Percentiles rank a stretch among this genome's conserved stretches.
Evolutionary conservation across 2,888 invertebrate species (phyloP).

Genomic region (Idaea dimidiata): DNA sequence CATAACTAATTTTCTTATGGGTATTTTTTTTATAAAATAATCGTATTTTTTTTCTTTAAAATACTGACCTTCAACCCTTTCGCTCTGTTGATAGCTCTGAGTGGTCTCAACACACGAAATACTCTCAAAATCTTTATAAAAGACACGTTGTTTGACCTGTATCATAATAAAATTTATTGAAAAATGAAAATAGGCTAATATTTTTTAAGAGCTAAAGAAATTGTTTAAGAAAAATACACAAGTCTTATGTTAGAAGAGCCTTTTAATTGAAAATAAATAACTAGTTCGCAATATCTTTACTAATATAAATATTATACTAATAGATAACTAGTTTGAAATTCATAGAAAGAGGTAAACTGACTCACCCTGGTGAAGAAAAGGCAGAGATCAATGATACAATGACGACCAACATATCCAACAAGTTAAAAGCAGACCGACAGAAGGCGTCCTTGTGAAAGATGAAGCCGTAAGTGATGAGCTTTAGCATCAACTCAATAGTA

Average conservation of each 20-base stretch:
- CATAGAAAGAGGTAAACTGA: constrained; percentile 23
- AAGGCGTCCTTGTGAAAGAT: constrained; percentile 98
- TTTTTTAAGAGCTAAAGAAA: background rate
- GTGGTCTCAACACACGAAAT: constrained; percentile 95
- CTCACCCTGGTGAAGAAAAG: constrained; percentile 91
- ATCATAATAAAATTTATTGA: background rate
- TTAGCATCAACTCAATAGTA: constrained; percentile 96
- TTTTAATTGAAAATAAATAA: too few species aligned
- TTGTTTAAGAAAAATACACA: too few species aligned
- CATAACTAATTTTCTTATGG: too few species aligned
- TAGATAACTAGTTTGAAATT: constrained; percentile 7
- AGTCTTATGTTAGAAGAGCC: too few species aligned
- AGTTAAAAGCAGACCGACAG: constrained; percentile 98
- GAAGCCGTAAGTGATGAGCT: constrained; percentile 97
- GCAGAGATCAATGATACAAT: constrained; percentile 97
- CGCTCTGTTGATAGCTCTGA: constrained; percentile 99
- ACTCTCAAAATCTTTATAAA: constrained; percentile 99
- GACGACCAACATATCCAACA: constrained; percentile 98
- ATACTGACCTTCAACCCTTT: constrained; percentile 97
- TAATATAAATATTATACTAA: constrained; percentile 11
- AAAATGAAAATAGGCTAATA: background rate
- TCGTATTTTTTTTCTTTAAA: background rate
- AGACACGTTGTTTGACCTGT: constrained; percentile 89
- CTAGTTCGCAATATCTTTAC: too few species aligned
- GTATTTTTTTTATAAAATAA: too few species aligned